phyloP scores from a whole-genome alignment of 23 tunicate genomes.

The Trididemnum miniatum region DNA sequence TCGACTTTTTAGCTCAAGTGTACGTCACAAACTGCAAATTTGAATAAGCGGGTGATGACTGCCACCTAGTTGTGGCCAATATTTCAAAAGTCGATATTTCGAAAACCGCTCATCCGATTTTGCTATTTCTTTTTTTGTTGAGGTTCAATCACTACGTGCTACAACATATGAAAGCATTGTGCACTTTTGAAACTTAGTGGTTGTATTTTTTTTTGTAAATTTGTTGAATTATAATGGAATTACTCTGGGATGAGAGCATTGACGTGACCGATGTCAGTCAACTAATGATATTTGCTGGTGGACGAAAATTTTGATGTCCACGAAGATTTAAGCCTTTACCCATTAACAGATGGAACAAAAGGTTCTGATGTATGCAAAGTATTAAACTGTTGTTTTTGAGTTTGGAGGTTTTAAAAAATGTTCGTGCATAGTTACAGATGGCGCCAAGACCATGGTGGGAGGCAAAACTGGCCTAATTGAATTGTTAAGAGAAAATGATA shows the following conservation, averaged over 20 bases:
- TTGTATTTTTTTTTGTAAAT: no score
- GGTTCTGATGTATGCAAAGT: not conserved
- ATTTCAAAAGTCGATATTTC: no score
- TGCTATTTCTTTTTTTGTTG: no score
- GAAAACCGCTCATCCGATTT: no score
- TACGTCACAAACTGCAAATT: no score
- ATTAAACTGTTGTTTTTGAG: constrained; percentile 20
- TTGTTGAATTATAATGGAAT: no score
- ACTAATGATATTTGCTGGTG: not conserved
- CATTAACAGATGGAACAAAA: constrained; percentile 14
- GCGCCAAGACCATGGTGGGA: constrained; percentile 32
- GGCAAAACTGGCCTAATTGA: constrained; percentile 1
- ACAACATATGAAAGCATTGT: no score
- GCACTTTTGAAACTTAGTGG: no score
- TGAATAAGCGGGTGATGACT: no score
- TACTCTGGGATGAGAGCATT: not conserved
- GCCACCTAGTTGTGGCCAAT: no score
- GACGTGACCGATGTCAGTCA: constrained; percentile 10
- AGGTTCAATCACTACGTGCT: no score
- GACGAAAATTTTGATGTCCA: constrained; percentile 18
- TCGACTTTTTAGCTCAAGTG: no score
- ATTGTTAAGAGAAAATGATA: constrained; percentile 10
- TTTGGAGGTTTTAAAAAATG: constrained; percentile 18
- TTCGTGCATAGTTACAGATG: constrained; percentile 7
- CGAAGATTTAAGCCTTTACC: not conserved